Conservation (phyloP, 1,140 invertebrate species). For the Temnothorax longispinosus region DNA sequence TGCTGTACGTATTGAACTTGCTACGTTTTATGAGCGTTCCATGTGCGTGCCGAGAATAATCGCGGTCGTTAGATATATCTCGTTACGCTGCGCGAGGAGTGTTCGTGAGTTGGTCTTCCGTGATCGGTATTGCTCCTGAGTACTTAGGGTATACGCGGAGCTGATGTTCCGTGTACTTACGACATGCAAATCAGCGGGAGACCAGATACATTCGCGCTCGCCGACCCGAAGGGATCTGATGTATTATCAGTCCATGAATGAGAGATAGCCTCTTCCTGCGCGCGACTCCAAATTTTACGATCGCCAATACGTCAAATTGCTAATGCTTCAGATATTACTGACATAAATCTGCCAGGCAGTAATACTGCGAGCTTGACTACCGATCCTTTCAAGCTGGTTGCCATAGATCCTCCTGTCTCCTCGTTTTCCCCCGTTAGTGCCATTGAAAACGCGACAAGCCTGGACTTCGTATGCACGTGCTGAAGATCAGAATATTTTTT, state of each 20-base stretch:
- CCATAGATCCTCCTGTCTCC: slow-evolving; percentile 51
- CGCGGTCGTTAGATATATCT: slow-evolving; percentile 56
- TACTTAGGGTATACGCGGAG: slow-evolving; percentile 13
- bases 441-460: slow-evolving; percentile 15
- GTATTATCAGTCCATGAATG: slow-evolving; percentile 75
- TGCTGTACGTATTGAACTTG: slow-evolving; percentile 44
- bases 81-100: slow-evolving; percentile 9
- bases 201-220: background rate
- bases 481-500: slow-evolving; percentile 27
- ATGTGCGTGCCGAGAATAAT: slow-evolving; percentile 56
- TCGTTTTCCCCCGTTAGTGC: slow-evolving; percentile 16
- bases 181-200: slow-evolving; percentile 26
- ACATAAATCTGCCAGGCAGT: slow-evolving; percentile 76
- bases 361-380: slow-evolving; percentile 62
- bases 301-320: slow-evolving; percentile 74
- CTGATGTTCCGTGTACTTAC: slow-evolving; percentile 21
- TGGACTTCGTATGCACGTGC: background rate
- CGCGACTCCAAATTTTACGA: slow-evolving; percentile 75
- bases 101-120: slow-evolving; percentile 20
- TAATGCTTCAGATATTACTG: slow-evolving; percentile 79
- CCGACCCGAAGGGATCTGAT: slow-evolving; percentile 45
- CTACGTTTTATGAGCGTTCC: slow-evolving; percentile 51
- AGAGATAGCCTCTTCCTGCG: slow-evolving; percentile 65
- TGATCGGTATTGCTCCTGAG: slow-evolving; percentile 7
- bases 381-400: slow-evolving; percentile 56